A percentile compares a stretch with the other conserved stretches of the same genome.
phyloP scores from a whole-genome alignment of 2,113 vertebrate genomes.

The Typhlomys cinereus region DNA sequence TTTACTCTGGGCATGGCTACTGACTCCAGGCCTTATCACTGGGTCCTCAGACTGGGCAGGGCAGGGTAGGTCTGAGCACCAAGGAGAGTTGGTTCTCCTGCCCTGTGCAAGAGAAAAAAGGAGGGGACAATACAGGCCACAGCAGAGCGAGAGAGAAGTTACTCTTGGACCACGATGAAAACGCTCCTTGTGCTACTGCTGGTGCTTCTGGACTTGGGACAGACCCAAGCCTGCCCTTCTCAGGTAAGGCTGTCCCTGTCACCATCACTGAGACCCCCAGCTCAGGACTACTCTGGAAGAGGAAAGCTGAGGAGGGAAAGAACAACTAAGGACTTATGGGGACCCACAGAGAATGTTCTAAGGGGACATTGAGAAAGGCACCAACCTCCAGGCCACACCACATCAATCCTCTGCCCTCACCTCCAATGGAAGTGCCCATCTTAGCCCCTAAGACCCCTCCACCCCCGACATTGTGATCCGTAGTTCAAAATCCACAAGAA shows the following conservation, averaged over 20 bases:
- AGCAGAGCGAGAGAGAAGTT: neutral
- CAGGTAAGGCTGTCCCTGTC: slow-evolving; percentile 59
- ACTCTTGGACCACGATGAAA: slow-evolving; percentile 19
- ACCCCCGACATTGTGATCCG: neutral
- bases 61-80: slow-evolving; percentile 18
- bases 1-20: slow-evolving; percentile 65
- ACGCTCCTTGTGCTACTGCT: neutral
- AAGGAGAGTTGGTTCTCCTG: neutral
- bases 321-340: neutral
- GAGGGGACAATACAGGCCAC: neutral
- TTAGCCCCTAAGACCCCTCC: neutral
- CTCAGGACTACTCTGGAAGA: neutral
- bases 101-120: neutral
- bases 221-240: slow-evolving; percentile 12
- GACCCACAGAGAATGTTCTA: neutral
- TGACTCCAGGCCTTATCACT: slow-evolving; percentile 69
- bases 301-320: neutral
- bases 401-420: neutral
- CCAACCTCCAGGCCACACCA: neutral
- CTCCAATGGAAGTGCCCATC: neutral
- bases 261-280: neutral
- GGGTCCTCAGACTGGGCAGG: slow-evolving; percentile 53
- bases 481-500: neutral
- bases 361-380: neutral
- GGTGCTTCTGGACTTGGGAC: slow-evolving; percentile 55